Base-by-base conservation (phyloP, 2,888 invertebrate genomes). In the Abrostola tripartita region DNA sequence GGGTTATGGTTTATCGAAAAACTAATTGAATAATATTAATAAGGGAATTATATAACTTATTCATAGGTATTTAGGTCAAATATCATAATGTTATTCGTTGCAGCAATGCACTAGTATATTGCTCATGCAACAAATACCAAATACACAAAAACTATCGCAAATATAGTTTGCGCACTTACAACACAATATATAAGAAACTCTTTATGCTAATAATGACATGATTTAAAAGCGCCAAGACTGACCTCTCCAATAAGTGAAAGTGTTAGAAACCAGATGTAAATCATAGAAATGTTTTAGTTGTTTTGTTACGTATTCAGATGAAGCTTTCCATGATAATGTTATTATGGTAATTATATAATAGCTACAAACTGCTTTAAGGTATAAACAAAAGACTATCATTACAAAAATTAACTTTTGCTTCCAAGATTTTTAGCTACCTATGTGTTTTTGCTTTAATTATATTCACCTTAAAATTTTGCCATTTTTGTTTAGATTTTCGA, bases 391-490 rank as follows among this genome's bases (percentile, higher is more conserved):
- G 24, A 24, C 24, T 24, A 4, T 24, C 24, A 24, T 24, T 4
- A 24, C 1, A 24, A 24, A 24, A 1, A 4, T 24, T 24, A 24
- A 24, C n/a, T 24, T 24, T 24, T 24, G 1, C 24, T 24, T 24
- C 24, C 24, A 24, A 24, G 24, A 24, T 24, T 24, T 24, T 24
- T 24, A 24, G 24, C 24, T 24, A 24, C n/a, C n/a, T n/a, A n/a
- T n/a, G n/a, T n/a, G n/a, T n/a, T n/a, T 7, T 61, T 1, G 0
- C 40, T 51, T 12, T 40, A 0, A 8, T 36, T 7, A 7, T 12
- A 35, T 35, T 65, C 60, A 94, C 95, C 95, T 93, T 47, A 71
- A 52, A 57, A 95, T 89, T 71, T 87, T 85, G 10, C 90, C 89
- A 51, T 88, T 86, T 10, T 78, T 76, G 36, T 94, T 89, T 38